Conservation (phyloP, 2,888 invertebrate genomes). For the Koerneria pararmatus region DNA sequence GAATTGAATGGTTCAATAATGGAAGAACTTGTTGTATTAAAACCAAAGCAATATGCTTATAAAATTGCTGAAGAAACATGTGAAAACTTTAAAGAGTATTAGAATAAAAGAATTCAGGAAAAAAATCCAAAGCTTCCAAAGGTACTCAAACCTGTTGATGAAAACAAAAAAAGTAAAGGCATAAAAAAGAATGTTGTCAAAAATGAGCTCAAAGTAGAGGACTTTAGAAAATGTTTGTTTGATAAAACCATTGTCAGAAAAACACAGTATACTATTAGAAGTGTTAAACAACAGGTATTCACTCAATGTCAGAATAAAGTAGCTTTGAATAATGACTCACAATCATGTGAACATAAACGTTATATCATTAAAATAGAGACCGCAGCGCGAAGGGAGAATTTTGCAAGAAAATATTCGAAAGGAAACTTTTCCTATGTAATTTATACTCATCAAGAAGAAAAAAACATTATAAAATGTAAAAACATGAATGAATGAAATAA, state of each 20-base stretch:
- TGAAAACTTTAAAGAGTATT: neutral
- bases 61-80: too few relatives aligned
- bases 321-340: constrained; percentile 8
- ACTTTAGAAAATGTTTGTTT: constrained; percentile 2
- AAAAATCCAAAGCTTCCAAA: too few relatives aligned
- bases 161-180: constrained; percentile 6
- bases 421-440: too few relatives aligned
- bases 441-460: too few relatives aligned
- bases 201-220: neutral
- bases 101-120: neutral
- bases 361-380: too few relatives aligned
- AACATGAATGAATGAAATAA: too few relatives aligned
- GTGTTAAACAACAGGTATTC: constrained; percentile 2
- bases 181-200: constrained; percentile 10
- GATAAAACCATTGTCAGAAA: constrained; percentile 14
- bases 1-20: constrained; percentile 44
- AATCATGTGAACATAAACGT: constrained; percentile 8
- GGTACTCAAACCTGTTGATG: constrained; percentile 9
- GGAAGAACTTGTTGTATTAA: constrained; percentile 43
- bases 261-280: constrained; percentile 8
- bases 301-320: constrained; percentile 11
- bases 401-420: too few relatives aligned
- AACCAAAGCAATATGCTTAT: constrained; percentile 34
- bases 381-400: too few relatives aligned
- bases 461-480: too few relatives aligned